phyloP scores from a whole-genome alignment of 2,113 vertebrate species.

The Melospiza melodia region DNA sequence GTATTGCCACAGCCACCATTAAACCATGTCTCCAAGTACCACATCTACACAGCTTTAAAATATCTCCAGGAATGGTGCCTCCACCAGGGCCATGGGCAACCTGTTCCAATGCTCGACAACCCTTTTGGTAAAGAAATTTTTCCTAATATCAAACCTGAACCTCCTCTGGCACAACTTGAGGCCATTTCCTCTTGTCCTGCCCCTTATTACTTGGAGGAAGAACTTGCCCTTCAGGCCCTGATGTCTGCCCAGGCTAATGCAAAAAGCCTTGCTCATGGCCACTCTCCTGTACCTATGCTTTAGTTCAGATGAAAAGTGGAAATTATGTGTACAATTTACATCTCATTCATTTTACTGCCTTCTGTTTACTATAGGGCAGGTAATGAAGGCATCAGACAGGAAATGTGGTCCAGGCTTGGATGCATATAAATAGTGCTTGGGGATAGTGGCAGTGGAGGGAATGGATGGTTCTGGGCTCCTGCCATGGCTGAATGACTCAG shows the following conservation, averaged over 20 bases:
- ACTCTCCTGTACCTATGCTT: not conserved
- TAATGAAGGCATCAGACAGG: not conserved
- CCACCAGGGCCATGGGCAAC: not conserved
- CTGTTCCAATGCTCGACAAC: not conserved
- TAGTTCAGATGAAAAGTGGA: not conserved
- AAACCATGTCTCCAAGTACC: not conserved
- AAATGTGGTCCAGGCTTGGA: not conserved
- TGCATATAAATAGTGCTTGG: not conserved
- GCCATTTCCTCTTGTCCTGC: not conserved
- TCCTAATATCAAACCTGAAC: not conserved
- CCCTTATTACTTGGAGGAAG: not conserved
- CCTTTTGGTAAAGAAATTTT: not conserved
- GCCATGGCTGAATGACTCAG: slow-evolving; percentile 23
- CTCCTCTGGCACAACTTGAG: not conserved
- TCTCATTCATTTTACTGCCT: not conserved
- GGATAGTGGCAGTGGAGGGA: not conserved
- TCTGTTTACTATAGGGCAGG: not conserved
- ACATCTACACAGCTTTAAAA: not conserved
- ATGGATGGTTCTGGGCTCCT: not conserved
- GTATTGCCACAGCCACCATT: not conserved
- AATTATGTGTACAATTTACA: not conserved
- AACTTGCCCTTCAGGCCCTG: not conserved
- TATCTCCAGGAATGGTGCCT: not conserved
- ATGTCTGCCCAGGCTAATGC: not conserved
- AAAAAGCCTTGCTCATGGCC: not conserved